A percentile compares a stretch with the other conserved stretches of the same genome.
Evolutionary conservation across 2,113 vertebrate species (phyloP).

Genomic region (Probosciger aterrimus): DNA sequence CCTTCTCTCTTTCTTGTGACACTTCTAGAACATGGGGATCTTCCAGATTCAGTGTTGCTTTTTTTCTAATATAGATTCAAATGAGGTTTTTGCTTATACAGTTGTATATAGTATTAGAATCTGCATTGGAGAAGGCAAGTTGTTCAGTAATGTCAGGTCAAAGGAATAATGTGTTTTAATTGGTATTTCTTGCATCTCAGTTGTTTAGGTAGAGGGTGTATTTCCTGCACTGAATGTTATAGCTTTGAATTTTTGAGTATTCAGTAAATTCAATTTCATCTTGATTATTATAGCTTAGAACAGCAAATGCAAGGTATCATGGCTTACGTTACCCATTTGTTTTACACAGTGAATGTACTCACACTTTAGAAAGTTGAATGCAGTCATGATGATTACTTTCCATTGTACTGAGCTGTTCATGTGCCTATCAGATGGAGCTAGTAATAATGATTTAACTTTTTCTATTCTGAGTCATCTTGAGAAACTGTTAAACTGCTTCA

Average conservation of each 20-base stretch:
- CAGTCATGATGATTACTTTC: not conserved
- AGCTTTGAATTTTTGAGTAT: not conserved
- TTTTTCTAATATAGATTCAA: accelerated
- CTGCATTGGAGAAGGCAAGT: not conserved
- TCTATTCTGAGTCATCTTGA: not conserved
- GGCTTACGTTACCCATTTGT: not conserved
- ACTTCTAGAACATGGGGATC: not conserved
- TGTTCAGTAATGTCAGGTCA: not conserved
- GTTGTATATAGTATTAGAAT: not conserved
- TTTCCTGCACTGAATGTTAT: not conserved
- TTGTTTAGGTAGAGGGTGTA: not conserved
- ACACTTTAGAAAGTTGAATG: not conserved
- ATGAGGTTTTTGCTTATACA: not conserved
- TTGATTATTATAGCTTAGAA: not conserved
- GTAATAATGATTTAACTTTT: not conserved
- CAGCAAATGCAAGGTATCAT: not conserved
- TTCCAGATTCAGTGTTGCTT: not conserved
- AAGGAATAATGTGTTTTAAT: not conserved
- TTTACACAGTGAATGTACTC: not conserved
- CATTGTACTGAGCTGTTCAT: not conserved
- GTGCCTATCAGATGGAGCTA: not conserved
- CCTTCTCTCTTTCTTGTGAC: not conserved
- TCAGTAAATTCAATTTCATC: not conserved
- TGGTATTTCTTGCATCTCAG: not conserved
- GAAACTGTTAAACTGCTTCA: not conserved